Percentiles rank a stretch among this genome's conserved stretches.
phyloP scores from a whole-genome alignment of 2,888 invertebrate genomes.

The Ypsolopha sequella region DNA sequence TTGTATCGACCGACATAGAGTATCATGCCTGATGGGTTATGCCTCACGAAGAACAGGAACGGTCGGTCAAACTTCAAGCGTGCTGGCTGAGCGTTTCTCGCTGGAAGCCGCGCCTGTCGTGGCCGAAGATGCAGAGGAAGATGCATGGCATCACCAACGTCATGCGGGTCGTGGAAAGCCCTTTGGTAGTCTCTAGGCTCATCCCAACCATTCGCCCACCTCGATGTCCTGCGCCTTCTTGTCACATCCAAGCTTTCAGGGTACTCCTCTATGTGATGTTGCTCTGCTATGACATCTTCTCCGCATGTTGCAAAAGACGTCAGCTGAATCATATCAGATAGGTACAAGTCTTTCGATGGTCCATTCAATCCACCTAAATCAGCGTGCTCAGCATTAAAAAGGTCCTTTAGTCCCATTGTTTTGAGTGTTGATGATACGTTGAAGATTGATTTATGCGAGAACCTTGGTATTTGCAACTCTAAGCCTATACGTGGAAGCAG shows the following conservation, averaged over 20 bases:
- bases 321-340: constrained; percentile 88
- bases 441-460: constrained; percentile 85
- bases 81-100: constrained; percentile 73
- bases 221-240: constrained; percentile 44
- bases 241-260: constrained; percentile 73
- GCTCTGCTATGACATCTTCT: constrained; percentile 77
- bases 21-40: constrained; percentile 93
- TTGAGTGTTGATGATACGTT: constrained; percentile 84
- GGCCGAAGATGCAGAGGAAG: constrained; percentile 79
- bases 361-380: constrained; percentile 88
- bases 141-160: constrained; percentile 59
- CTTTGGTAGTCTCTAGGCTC: constrained; percentile 76
- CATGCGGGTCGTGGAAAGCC: constrained; percentile 77
- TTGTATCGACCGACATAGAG: constrained; percentile 90
- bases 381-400: constrained; percentile 82
- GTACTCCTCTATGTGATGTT: constrained; percentile 86
- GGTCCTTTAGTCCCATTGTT: constrained; percentile 84
- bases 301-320: constrained; percentile 89
- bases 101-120: constrained; percentile 78
- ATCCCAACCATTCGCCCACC: constrained; percentile 62
- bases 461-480: constrained; percentile 87
- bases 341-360: constrained; percentile 79
- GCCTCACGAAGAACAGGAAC: constrained; percentile 89
- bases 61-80: constrained; percentile 88
- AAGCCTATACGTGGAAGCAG: constrained; percentile 81